Conservation (phyloP, 2,113 vertebrate species). For the Hydropotes inermis region DNA sequence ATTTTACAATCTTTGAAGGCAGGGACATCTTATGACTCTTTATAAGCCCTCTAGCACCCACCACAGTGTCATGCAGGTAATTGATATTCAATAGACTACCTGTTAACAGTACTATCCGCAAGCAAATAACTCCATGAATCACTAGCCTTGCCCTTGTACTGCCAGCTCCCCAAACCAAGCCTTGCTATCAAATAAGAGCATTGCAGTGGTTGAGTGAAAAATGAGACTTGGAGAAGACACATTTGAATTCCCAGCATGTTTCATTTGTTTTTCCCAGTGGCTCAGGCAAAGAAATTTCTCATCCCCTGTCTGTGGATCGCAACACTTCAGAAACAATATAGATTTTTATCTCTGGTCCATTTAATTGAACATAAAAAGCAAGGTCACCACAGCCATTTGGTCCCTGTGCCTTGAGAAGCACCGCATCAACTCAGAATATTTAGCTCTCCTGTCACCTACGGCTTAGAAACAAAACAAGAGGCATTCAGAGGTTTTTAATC, state of each 20-base stretch:
- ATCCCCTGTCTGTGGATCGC: slow-evolving; percentile 53
- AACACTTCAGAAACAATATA: slow-evolving; percentile 62
- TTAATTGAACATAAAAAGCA: slow-evolving; percentile 75
- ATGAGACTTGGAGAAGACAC: slow-evolving; percentile 20
- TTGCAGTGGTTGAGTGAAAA: slow-evolving; percentile 18
- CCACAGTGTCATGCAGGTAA: neutral
- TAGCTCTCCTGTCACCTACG: slow-evolving; percentile 59
- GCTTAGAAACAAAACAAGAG: slow-evolving; percentile 66
- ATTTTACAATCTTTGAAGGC: neutral
- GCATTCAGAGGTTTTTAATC: slow-evolving; percentile 48
- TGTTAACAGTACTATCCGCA: neutral
- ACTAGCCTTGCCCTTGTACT: slow-evolving; percentile 23
- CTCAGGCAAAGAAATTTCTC: slow-evolving; percentile 53
- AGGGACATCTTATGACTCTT: neutral
- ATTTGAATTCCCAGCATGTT: slow-evolving; percentile 63
- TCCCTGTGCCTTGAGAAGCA: slow-evolving; percentile 31
- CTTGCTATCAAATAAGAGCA: slow-evolving; percentile 4
- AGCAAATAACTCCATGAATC: neutral
- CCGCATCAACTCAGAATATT: slow-evolving; percentile 45
- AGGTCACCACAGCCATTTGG: slow-evolving; percentile 62
- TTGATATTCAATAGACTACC: neutral
- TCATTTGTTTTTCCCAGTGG: slow-evolving; percentile 49
- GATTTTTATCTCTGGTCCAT: slow-evolving; percentile 53
- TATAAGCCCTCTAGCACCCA: neutral
- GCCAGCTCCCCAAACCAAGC: neutral